These are phyloP conservation scores for Acanthurus lineatus DNA, from an alignment of 2,797 vertebrate species.

Conservation along the genomic window DNA sequence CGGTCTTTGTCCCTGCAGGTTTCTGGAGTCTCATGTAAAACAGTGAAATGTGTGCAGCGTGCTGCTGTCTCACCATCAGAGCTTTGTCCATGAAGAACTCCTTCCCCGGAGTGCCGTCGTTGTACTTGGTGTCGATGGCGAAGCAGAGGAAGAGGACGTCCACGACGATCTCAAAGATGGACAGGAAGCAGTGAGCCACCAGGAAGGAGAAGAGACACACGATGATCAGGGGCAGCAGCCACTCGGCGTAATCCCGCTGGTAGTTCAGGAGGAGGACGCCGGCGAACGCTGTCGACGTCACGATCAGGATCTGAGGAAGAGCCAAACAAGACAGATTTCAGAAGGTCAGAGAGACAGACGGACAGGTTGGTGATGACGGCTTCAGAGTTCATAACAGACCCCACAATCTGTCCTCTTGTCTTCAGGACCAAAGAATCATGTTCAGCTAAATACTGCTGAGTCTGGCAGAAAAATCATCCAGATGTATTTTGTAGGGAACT, in stretches of 20 bases:
- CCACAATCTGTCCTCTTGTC: not conserved
- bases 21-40: not conserved
- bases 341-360: no score
- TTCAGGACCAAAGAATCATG: not conserved
- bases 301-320: constrained; percentile 90
- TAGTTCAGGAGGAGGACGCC: constrained; percentile 96
- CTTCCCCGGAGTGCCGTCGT: constrained; percentile 94
- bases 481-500: not conserved
- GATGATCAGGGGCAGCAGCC: constrained; percentile 96
- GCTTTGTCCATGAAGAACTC: constrained; percentile 99
- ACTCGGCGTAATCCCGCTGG: constrained; percentile 94
- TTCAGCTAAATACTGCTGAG: no score
- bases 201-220: constrained; percentile 98
- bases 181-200: constrained; percentile 98
- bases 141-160: constrained; percentile 99
- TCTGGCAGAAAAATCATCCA: not conserved
- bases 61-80: constrained; percentile 90
- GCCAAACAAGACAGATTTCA: no score
- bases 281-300: constrained; percentile 92
- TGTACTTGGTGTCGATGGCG: constrained; percentile 98
- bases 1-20: not conserved
- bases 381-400: no score
- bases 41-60: not conserved
- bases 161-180: constrained; percentile 98
- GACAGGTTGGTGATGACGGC: no score